phyloP scores from a whole-genome alignment of 2,888 invertebrate genomes.

The Anthophora plumipes region DNA sequence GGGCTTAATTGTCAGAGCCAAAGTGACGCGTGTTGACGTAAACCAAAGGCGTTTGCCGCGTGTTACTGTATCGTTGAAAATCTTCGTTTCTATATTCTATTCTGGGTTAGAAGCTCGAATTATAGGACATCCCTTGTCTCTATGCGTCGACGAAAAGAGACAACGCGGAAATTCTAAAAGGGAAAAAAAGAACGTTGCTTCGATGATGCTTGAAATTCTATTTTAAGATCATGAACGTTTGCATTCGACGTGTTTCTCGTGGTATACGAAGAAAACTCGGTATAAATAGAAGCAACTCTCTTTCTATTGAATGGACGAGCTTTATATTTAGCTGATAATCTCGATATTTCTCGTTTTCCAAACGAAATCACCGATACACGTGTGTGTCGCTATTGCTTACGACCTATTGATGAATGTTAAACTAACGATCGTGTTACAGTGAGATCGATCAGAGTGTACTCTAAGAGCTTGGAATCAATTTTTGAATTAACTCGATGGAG shows the following conservation, averaged over 20 bases:
- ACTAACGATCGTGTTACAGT: no score
- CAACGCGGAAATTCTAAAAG: no score
- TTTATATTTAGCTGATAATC: background rate
- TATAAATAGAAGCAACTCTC: constrained; percentile 3
- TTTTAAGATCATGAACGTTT: background rate
- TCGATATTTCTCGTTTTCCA: background rate
- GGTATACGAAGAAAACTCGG: background rate
- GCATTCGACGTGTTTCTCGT: background rate
- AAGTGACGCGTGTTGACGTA: background rate
- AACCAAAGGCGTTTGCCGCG: background rate
- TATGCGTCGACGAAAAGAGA: no score
- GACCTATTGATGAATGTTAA: constrained; percentile 5
- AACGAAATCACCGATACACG: background rate
- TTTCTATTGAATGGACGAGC: background rate
- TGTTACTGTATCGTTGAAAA: background rate
- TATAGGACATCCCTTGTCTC: no score
- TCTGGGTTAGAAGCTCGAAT: background rate
- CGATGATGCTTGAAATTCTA: background rate
- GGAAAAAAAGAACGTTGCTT: no score
- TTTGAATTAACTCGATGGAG: no score
- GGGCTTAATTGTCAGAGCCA: constrained; percentile 14
- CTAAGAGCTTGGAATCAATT: no score
- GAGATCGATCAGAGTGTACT: no score
- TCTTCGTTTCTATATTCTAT: background rate
- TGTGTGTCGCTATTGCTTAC: background rate